These are phyloP conservation scores for Oscheius sp. DNA, from an alignment of 2,888 invertebrate species.

Conservation along the genomic window DNA sequence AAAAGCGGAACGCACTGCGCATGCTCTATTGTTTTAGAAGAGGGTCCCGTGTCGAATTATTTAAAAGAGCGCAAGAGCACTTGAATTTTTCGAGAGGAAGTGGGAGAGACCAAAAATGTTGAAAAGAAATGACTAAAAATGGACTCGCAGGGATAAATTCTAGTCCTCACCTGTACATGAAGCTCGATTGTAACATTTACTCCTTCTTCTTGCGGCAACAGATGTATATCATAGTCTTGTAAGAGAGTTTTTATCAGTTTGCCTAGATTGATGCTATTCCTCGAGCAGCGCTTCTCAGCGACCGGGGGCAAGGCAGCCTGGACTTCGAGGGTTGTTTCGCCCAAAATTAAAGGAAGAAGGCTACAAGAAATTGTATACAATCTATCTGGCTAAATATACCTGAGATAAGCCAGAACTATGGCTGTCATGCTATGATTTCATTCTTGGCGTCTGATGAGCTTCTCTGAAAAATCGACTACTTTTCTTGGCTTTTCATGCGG, in stretches of 20 bases:
- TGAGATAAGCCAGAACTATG: constrained; percentile 16
- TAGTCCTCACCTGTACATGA: constrained; percentile 65
- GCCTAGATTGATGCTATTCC: constrained; percentile 60
- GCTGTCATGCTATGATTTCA: constrained; percentile 23
- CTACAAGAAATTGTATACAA: background rate
- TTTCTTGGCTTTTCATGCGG: background rate
- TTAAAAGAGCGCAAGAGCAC: constrained; percentile 3
- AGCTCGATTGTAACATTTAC: constrained; percentile 70
- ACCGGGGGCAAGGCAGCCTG: constrained; percentile 1
- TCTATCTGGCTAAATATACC: background rate
- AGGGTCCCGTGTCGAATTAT: constrained; percentile 2
- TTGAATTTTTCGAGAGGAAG: background rate
- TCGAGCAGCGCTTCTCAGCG: constrained; percentile 29
- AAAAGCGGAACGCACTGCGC: background rate
- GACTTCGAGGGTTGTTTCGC: background rate
- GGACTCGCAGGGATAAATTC: no score
- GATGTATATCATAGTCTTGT: constrained; percentile 68
- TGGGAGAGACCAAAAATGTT: background rate
- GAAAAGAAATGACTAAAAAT: background rate
- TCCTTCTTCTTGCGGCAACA: constrained; percentile 68
- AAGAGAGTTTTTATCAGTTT: constrained; percentile 60
- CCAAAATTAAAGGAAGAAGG: background rate
- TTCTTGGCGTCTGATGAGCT: background rate
- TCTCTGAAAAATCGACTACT: background rate
- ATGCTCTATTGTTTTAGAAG: constrained; percentile 9